Percentiles rank a stretch among this genome's conserved stretches.
Evolutionary conservation across 2,113 vertebrate genomes (phyloP).

Genomic region (Burhinus bistriatus): DNA sequence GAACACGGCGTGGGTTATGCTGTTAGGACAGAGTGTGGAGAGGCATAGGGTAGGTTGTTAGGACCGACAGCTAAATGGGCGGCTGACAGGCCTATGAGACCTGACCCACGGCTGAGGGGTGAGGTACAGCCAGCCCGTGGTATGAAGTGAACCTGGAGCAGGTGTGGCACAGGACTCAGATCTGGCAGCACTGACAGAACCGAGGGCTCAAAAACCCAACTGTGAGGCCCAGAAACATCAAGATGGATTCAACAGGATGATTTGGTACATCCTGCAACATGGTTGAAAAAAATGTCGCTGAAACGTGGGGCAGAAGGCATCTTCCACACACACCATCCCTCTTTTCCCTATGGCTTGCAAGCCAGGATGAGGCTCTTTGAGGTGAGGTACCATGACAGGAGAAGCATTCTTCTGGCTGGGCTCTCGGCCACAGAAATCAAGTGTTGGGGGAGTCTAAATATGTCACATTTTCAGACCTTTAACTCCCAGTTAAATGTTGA

Average conservation of each 20-base stretch:
- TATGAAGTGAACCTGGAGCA: rapidly evolving
- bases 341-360: rapidly evolving
- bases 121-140: background rate
- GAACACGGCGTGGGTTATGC: background rate
- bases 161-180: rapidly evolving
- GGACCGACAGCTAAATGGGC: rapidly evolving
- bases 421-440: background rate
- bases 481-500: background rate
- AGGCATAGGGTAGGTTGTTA: rapidly evolving
- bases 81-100: rapidly evolving
- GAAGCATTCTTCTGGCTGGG: background rate
- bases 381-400: rapidly evolving
- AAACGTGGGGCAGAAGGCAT: background rate
- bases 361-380: background rate
- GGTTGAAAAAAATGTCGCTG: background rate
- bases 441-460: rapidly evolving
- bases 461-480: rapidly evolving
- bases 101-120: background rate
- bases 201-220: background rate
- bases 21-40: background rate
- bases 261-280: rapidly evolving
- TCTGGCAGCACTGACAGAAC: rapidly evolving
- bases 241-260: background rate
- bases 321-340: no score
- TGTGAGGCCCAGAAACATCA: rapidly evolving